Evolutionary conservation across 2,888 invertebrate genomes (phyloP).

Genomic region (Drosophila prolongata): DNA sequence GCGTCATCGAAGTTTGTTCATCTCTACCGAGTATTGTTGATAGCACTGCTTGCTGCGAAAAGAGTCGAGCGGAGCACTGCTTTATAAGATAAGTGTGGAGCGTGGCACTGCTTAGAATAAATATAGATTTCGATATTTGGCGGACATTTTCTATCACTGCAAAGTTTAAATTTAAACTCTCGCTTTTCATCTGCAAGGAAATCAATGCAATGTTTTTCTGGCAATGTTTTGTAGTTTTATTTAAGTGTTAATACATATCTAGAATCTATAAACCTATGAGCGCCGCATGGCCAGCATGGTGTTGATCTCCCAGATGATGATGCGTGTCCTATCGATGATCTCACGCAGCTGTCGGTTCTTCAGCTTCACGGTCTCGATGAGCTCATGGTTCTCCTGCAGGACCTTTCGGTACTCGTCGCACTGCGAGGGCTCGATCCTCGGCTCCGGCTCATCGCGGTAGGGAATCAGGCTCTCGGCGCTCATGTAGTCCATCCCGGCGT

Average conservation of each 20-base stretch:
- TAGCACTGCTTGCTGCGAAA: too few relatives aligned
- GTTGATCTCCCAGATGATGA: slow-evolving; percentile 98
- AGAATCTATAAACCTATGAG: slow-evolving; percentile 63
- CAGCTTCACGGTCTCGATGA: slow-evolving; percentile 94
- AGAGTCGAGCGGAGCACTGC: too few relatives aligned
- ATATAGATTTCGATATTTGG: too few relatives aligned
- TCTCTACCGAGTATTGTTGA: too few relatives aligned
- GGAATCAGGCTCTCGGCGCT: slow-evolving; percentile 96
- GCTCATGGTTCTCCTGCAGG: slow-evolving; percentile 93
- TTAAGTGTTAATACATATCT: slow-evolving; percentile 13
- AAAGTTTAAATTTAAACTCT: too few relatives aligned
- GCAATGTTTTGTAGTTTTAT: slow-evolving; percentile 25
- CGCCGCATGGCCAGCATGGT: slow-evolving; percentile 98
- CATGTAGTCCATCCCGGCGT: slow-evolving; percentile 96
- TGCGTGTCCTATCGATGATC: slow-evolving; percentile 95
- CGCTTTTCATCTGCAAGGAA: too few relatives aligned
- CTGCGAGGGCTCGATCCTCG: slow-evolving; percentile 92
- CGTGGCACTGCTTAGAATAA: too few relatives aligned
- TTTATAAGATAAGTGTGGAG: too few relatives aligned
- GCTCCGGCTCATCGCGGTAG: slow-evolving; percentile 93
- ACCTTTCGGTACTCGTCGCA: slow-evolving; percentile 93
- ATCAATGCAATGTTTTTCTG: background rate
- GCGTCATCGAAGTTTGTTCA: too few relatives aligned
- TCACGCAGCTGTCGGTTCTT: slow-evolving; percentile 97
- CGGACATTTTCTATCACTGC: too few relatives aligned